Percentiles rank a stretch among this genome's conserved stretches.
Conservation (phyloP, 1,140 invertebrate species). For the Harpegnathos saltator region DNA sequence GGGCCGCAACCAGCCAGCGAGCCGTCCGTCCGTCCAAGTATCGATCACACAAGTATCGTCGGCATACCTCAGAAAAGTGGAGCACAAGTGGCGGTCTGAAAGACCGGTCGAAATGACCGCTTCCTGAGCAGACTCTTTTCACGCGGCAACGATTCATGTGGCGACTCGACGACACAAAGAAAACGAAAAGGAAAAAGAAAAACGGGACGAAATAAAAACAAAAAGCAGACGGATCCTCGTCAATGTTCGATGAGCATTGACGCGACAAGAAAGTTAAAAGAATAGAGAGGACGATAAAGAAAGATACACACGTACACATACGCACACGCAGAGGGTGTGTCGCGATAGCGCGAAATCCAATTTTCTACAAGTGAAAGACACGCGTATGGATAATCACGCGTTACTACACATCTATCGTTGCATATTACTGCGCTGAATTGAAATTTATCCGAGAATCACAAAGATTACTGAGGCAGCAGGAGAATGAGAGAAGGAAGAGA, state of each 20-base stretch:
- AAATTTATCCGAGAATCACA: not conserved
- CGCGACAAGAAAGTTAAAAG: too few species aligned
- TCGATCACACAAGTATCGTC: slow-evolving; percentile 63
- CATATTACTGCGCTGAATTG: not conserved
- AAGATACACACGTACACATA: too few species aligned
- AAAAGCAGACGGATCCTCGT: not conserved
- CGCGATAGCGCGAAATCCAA: slow-evolving; percentile 23
- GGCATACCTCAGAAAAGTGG: slow-evolving; percentile 60
- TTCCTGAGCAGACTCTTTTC: slow-evolving; percentile 61
- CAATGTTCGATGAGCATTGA: not conserved
- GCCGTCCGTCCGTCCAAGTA: slow-evolving; percentile 23
- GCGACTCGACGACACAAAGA: slow-evolving; percentile 4
- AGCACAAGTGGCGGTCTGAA: slow-evolving; percentile 69
- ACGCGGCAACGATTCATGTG: slow-evolving; percentile 58
- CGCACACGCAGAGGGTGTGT: not conserved
- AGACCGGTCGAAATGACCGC: slow-evolving; percentile 51
- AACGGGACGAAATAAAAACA: not conserved
- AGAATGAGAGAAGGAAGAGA: not conserved
- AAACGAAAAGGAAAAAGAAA: slow-evolving; percentile 2
- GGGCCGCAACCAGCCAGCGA: not conserved
- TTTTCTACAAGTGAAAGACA: not conserved
- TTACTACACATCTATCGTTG: not conserved
- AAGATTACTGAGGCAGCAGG: not conserved
- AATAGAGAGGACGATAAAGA: not conserved
- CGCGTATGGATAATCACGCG: not conserved